Evolutionary conservation across 2,797 vertebrate species (phyloP).

Genomic region (Poecilia picta): DNA sequence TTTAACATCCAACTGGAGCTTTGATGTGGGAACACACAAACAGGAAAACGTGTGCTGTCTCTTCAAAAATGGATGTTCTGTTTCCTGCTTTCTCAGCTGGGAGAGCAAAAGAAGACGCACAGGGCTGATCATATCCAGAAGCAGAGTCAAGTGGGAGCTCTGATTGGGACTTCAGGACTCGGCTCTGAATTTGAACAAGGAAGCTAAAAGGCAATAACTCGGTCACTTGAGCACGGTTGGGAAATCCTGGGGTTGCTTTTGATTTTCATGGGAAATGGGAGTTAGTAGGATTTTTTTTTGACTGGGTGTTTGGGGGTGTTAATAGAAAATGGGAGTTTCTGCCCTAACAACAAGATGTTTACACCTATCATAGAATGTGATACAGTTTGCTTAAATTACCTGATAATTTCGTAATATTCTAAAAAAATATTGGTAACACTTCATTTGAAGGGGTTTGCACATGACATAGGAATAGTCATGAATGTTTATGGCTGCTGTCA

Average conservation of each 20-base stretch:
- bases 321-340: neutral
- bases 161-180: neutral
- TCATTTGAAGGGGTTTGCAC: too few relatives aligned
- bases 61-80: slow-evolving; percentile 33
- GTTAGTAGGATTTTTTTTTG: neutral
- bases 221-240: neutral
- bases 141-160: slow-evolving; percentile 14
- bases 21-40: slow-evolving; percentile 37
- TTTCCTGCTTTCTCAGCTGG: slow-evolving; percentile 27
- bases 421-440: neutral
- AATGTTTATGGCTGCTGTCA: too few relatives aligned
- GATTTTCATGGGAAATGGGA: neutral
- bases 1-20: slow-evolving; percentile 37
- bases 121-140: slow-evolving; percentile 15
- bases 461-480: too few relatives aligned
- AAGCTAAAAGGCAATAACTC: slow-evolving; percentile 5
- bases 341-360: neutral
- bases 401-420: neutral
- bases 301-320: neutral
- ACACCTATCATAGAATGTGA: neutral
- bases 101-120: slow-evolving; percentile 16
- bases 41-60: neutral
- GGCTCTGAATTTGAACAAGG: slow-evolving; percentile 10
- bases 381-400: neutral
- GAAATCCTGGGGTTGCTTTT: neutral